These are phyloP conservation scores for Esox niger DNA, from an alignment of 2,113 vertebrate genomes.

Conservation along the genomic window DNA sequence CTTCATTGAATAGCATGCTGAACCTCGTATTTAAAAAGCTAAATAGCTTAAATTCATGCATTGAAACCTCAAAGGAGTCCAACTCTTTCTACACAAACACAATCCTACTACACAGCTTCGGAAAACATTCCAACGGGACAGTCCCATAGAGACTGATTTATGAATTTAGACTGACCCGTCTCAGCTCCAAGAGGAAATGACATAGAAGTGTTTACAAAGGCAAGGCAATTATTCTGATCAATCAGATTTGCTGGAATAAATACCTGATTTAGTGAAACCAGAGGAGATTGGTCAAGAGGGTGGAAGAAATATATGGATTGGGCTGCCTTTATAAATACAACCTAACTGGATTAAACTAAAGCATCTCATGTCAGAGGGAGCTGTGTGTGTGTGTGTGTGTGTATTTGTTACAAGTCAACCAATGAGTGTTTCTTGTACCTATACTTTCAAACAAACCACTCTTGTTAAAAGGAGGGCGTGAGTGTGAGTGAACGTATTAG, in stretches of 20 bases:
- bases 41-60: too few species aligned
- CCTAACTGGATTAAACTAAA: too few species aligned
- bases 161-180: constrained; percentile 48
- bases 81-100: background rate
- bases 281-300: too few species aligned
- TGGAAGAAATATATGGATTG: too few species aligned
- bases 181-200: too few species aligned
- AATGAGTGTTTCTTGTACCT: background rate
- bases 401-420: background rate
- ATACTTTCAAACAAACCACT: constrained; percentile 14
- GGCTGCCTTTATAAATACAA: too few species aligned
- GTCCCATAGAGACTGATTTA: constrained; percentile 47
- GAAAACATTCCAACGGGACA: constrained; percentile 55
- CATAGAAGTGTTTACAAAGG: too few species aligned
- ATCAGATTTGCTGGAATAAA: too few species aligned
- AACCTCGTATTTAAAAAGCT: background rate
- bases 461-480: constrained; percentile 10
- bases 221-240: too few species aligned
- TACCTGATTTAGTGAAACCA: too few species aligned
- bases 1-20: too few species aligned
- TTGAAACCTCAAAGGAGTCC: too few species aligned
- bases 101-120: constrained; percentile 34
- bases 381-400: background rate
- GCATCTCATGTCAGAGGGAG: background rate
- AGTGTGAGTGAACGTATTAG: background rate